Percentiles rank a stretch among this genome's conserved stretches.
Evolutionary conservation across 2,888 invertebrate species (phyloP).

Genomic region (Mythimna ferrago): DNA sequence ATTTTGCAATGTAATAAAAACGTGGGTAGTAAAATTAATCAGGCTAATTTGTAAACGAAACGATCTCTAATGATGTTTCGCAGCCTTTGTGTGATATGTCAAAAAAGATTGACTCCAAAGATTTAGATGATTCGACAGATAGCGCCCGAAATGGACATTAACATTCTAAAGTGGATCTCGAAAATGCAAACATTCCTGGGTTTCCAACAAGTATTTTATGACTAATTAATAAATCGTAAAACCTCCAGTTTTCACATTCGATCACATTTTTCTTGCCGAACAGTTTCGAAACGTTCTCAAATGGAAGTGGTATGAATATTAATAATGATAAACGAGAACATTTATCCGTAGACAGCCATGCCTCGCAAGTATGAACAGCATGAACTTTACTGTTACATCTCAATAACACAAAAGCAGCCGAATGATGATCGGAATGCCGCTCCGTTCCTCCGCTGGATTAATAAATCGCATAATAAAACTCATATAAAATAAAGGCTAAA

Average conservation of each 20-base stretch:
- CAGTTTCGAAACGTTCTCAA: constrained; percentile 36
- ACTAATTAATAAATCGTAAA: constrained; percentile 60
- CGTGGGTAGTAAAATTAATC: constrained; percentile 54
- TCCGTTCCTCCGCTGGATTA: constrained; percentile 67
- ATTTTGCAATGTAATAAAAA: constrained; percentile 35
- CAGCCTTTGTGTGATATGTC: constrained; percentile 54
- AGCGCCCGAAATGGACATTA: constrained; percentile 45
- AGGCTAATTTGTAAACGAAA: constrained; percentile 62
- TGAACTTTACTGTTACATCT: constrained; percentile 69
- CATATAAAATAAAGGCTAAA: constrained; percentile 74
- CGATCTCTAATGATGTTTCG: constrained; percentile 52
- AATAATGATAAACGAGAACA: constrained; percentile 46
- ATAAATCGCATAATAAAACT: constrained; percentile 82
- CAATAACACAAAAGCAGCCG: constrained; percentile 76
- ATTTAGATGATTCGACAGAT: constrained; percentile 58
- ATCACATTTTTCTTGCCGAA: constrained; percentile 45
- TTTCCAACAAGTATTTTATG: constrained; percentile 56
- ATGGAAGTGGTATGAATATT: constrained; percentile 51
- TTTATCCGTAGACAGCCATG: constrained; percentile 37
- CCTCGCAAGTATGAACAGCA: constrained; percentile 44
- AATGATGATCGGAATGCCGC: constrained; percentile 74
- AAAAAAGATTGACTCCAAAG: constrained; percentile 39
- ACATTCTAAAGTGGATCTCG: constrained; percentile 47
- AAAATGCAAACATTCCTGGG: constrained; percentile 42
- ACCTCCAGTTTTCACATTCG: constrained; percentile 39